Percentiles rank a stretch among this genome's conserved stretches.
phyloP scores from a whole-genome alignment of 2,888 invertebrate species.

The Melolontha melolontha region DNA sequence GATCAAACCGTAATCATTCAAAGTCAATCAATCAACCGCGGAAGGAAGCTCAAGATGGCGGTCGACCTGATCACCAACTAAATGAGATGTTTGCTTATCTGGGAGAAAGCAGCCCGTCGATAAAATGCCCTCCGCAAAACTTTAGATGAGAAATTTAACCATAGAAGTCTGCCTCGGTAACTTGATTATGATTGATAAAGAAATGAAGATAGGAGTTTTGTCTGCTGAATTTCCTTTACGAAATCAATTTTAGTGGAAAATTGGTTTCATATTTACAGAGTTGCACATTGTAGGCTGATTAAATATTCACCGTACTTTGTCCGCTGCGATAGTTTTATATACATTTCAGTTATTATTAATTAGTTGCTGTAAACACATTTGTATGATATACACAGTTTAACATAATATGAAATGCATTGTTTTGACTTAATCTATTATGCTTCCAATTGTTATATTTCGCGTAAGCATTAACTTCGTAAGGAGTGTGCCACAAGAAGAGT shows the following conservation, averaged over 20 bases:
- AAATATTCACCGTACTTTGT: background rate
- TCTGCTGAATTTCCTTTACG: conserved; percentile 6
- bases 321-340: background rate
- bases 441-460: no score
- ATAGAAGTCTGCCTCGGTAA: conserved; percentile 63
- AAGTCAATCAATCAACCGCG: conserved; percentile 58
- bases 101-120: conserved; percentile 62
- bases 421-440: no score
- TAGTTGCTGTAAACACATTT: no score
- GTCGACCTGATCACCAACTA: conserved; percentile 57
- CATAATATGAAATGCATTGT: no score
- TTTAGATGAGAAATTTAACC: conserved; percentile 63
- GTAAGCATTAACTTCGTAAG: no score
- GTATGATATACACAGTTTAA: no score
- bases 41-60: conserved; percentile 56
- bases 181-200: conserved; percentile 67
- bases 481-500: no score
- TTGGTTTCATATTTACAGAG: conserved; percentile 11
- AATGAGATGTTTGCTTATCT: conserved; percentile 64
- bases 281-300: background rate
- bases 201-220: conserved; percentile 56
- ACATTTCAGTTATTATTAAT: no score
- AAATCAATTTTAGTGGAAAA: conserved; percentile 17
- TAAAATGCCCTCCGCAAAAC: conserved; percentile 61
- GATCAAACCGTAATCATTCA: conserved; percentile 51